Evolutionary conservation across 2,888 invertebrate species (phyloP), one percentile per base, ranked within the genome.

Genomic region (Auanema freiburgensis): DNA sequence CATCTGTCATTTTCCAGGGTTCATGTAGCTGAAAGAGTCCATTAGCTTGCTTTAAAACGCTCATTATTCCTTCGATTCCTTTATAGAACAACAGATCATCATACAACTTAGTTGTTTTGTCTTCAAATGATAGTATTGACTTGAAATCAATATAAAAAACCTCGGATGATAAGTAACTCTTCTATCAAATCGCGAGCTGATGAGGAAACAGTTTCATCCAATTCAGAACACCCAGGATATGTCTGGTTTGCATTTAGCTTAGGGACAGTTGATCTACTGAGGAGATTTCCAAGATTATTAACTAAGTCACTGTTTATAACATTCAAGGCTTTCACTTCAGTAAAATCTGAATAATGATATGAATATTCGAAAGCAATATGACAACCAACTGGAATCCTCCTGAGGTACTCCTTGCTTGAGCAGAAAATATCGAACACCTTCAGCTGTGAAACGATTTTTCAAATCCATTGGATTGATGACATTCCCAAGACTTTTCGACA

Each of bases 401-500:
- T 91, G 90, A 66, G 92, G 89, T 0, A 93, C 92, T 3, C 92
- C 94, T 85, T 94, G 93, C 70, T 93, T 87, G 41, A 98, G 85
- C 67, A 98, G 87, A 84, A 94, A 91, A 85, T 95, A 98, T 57
- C 97, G 86, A 24, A 97, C 85, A 0, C 92, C 95, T 74, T 91
- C 90, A 2, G 85, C 80, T 0, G 90, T 88, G 79, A 89, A 90
- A 54, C 85, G 84, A 55, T 87, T 77, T 18, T 89, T 86, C 44
- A 88, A 87, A 25, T 87, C 85, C 41, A 89, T 84, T 0, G 97
- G 96, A 79, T 90, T 88, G 0, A 96, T 89, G 1, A 94, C 93
- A 85, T 98, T 98, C 65, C 91, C 90, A 76, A 89, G 87, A 0
- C 94, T 94, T 86, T 98, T 98, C 46, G 96, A 97, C 97, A 98